Conservation (phyloP, 2,113 vertebrate genomes). For the Stigmatopora argus region DNA sequence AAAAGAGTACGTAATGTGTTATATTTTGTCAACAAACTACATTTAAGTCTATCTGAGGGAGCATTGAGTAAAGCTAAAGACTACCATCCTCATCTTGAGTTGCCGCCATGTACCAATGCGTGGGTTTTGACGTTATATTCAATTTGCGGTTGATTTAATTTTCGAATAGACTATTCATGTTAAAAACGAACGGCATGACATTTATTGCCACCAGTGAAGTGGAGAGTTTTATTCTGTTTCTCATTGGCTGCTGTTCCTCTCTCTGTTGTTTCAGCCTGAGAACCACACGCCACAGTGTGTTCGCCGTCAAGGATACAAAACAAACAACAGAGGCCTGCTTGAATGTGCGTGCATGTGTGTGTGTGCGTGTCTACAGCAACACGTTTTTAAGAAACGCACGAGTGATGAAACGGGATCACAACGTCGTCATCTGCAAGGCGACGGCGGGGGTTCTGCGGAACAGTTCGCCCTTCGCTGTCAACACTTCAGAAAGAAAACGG, state of each 20-base stretch:
- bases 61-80: background rate
- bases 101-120: background rate
- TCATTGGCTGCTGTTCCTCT: conserved; percentile 5
- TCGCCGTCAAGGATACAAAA: conserved; percentile 68
- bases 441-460: background rate
- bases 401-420: conserved; percentile 1
- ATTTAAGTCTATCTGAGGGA: background rate
- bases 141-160: background rate
- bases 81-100: background rate
- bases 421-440: background rate
- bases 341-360: background rate
- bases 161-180: background rate
- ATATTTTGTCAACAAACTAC: background rate
- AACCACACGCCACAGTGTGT: conserved; percentile 21
- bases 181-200: background rate
- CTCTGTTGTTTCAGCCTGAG: conserved; percentile 29
- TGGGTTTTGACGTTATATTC: background rate
- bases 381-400: background rate
- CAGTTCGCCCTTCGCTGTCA: background rate
- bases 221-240: background rate
- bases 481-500: background rate
- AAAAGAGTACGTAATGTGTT: background rate
- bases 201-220: background rate
- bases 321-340: conserved; percentile 47
- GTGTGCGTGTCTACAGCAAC: conserved; percentile 5